Percentiles rank a stretch among this genome's conserved stretches.
These are phyloP conservation scores for Phalera bucephala DNA, from an alignment of 2,888 invertebrate species.

Conservation along the genomic window DNA sequence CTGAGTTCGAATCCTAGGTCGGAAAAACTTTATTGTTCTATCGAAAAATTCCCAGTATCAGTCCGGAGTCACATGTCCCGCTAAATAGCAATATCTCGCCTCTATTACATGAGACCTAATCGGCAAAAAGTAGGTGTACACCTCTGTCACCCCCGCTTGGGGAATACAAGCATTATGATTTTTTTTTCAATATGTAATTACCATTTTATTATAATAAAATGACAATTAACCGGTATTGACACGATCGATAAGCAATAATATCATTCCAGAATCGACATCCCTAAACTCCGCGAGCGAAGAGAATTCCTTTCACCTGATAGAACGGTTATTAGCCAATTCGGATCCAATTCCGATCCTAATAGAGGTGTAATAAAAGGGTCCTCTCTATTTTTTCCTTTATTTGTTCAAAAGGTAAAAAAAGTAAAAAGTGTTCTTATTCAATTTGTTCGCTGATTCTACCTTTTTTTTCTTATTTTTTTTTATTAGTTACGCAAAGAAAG, in stretches of 20 bases:
- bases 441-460: conserved; percentile 51
- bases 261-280: too few relatives aligned
- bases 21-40: too few relatives aligned
- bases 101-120: too few relatives aligned
- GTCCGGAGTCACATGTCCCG: too few relatives aligned
- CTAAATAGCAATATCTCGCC: too few relatives aligned
- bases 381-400: conserved; percentile 69
- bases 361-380: conserved; percentile 78
- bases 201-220: too few relatives aligned
- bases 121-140: too few relatives aligned
- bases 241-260: conserved; percentile 22
- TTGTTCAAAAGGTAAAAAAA: conserved; percentile 65
- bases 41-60: too few relatives aligned
- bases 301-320: conserved; percentile 82
- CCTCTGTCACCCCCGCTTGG: too few relatives aligned
- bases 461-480: conserved; percentile 27
- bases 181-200: not conserved
- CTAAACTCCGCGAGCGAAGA: conserved; percentile 52
- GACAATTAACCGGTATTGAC: conserved; percentile 32
- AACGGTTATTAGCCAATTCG: conserved; percentile 81
- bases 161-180: too few relatives aligned
- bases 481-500: too few relatives aligned
- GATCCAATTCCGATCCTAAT: conserved; percentile 79
- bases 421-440: conserved; percentile 61
- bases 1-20: too few relatives aligned